Base-by-base conservation (phyloP, 2,888 invertebrate species). In the Scaptomyza tumidula region DNA sequence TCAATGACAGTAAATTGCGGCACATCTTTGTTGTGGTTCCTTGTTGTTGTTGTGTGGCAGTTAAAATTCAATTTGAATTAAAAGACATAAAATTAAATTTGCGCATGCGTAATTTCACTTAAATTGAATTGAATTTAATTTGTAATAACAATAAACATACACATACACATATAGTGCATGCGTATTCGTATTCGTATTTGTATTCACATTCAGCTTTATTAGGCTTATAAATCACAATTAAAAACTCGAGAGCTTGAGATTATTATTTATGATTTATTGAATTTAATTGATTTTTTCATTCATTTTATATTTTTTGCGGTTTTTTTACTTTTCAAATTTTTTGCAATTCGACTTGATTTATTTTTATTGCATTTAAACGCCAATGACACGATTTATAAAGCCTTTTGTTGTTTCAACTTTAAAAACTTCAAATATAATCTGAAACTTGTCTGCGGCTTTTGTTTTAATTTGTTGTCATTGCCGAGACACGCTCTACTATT, bases 191-290 rank as follows among this genome's bases (percentile, higher is more conserved):
- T 45, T 35, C n/a, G 31, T 16, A 49, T 49, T 33, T 10, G 13
- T 11, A 48, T 27, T 35, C 49, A 9, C 37, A 63, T 16, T 24
- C 7, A 54, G 58, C 65, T 62, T 68, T 45, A 45, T 57, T 66
- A 27, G 54, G 63, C 58, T 73, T 75, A 86, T 88, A 86, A 79
- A 84, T 88, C 79, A 84, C 89, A 88, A 81, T 86, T 78, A 45
- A 59, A 57, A 52, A 64, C 45, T 37, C n/a, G 13, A 37, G 33
- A 49, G 48, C 62, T 54, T 44, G 11, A 48, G 45, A 73, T 72
- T 66, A 66, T 72, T 60, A 66, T 60, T 59, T 67, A 59, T 57
- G 53, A 62, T 64, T 70, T 56, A 78, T 70, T 81, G 63, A 71
- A 71, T 70, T 68, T 71, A 87, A 87, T 80, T 81, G 65, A 45